Evolutionary conservation across 2,113 vertebrate species (phyloP), one percentile per base, ranked within the genome.

Genomic region (Oplegnathus fasciatus): DNA sequence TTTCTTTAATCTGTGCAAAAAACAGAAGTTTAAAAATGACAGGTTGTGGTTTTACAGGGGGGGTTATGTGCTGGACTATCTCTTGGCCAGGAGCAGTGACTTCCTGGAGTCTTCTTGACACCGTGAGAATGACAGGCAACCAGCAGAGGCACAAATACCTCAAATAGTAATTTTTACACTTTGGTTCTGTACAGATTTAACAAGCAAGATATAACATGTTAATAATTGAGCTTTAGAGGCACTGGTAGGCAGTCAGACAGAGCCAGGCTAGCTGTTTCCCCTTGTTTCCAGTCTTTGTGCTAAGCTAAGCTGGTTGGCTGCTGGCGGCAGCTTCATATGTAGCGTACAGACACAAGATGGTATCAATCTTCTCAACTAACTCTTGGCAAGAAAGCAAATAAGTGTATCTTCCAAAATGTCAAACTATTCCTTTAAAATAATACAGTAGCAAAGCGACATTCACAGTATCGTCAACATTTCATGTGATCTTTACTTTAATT

Each of bases 371-470:
- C n/a, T 54, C 22, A 79, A 52, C 28, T 24, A 28, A 66, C 22
- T 66, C 44, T 81, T n/a, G 37, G 18, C 32, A 54, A 70, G 8
- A 73, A 30, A 64, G 14, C 18, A 42, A 69, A 75, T 40, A 40
- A 72, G 28, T 22, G 1, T 48, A 37, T 30, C 2, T 40, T 1
- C 34, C 30, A 50, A 71, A 76, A 79, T 26, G 55, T 34, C 9
- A 24, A 60, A 74, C 32, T 52, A 13, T 66, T 18, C 37, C 1
- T 20, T 28, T 11, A 58, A 54, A 40, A 34, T 81, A 55, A 69
- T 18, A 48, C 3, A 26, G 11, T 9, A 44, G 5, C 55, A 14
- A 37, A 72, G 57, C 20, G 18, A 40, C 52, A 46, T 34, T 52
- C 15, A 9, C 42, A 61, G 18, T 46, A 57, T 70, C 28, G 5